phyloP scores from a whole-genome alignment of 2,888 invertebrate species.

The Tetranychus truncatus region DNA sequence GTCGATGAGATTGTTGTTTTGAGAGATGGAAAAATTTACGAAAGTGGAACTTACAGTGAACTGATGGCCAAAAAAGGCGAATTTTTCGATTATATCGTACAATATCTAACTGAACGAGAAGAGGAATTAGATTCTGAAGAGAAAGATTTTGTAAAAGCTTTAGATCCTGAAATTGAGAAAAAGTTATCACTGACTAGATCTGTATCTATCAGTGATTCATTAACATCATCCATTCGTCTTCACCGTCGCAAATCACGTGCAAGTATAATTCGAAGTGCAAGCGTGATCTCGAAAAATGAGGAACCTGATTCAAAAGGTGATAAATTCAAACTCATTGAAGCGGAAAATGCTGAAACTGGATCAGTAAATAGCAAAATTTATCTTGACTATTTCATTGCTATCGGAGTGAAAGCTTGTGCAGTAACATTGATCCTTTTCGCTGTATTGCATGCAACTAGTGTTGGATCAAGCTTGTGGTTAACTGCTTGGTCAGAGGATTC shows the following conservation, averaged over 20 bases:
- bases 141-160: no score
- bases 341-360: constrained; percentile 19
- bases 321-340: constrained; percentile 17
- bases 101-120: constrained; percentile 32
- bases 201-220: no score
- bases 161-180: no score
- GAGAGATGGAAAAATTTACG: constrained; percentile 65
- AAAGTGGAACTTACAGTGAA: constrained; percentile 72
- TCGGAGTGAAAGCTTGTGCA: constrained; percentile 36
- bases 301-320: background rate
- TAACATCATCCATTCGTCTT: constrained; percentile 9
- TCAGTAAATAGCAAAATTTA: constrained; percentile 22
- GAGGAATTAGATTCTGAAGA: constrained; percentile 27
- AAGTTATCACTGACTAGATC: no score
- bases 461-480: constrained; percentile 28
- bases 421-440: constrained; percentile 31
- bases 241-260: no score
- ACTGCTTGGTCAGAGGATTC: constrained; percentile 25
- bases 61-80: constrained; percentile 54
- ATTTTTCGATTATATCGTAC: constrained; percentile 40
- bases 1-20: constrained; percentile 77
- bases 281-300: background rate
- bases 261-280: no score
- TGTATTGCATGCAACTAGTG: background rate
- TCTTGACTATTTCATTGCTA: constrained; percentile 18